Evolutionary conservation across 2,888 invertebrate species (phyloP).

Genomic region (Cerceris ruficornis): DNA sequence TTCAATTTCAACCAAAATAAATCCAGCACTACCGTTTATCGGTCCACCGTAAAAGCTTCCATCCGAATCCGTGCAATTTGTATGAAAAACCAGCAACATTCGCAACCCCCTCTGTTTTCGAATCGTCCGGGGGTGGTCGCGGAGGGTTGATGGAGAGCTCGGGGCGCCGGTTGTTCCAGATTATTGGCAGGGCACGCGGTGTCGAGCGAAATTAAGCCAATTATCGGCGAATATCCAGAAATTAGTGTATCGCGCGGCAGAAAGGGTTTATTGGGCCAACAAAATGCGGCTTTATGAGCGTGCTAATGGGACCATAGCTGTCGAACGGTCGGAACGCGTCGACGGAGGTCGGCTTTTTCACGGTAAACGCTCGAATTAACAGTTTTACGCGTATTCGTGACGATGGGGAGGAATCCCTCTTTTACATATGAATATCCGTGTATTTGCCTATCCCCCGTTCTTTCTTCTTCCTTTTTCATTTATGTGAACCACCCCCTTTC

Average conservation of each 20-base stretch:
- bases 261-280: constrained; percentile 54
- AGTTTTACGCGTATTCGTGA: constrained; percentile 10
- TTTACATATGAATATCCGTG: too few species aligned
- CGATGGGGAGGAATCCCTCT: too few species aligned
- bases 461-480: too few species aligned
- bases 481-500: too few species aligned
- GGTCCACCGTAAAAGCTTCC: too few species aligned
- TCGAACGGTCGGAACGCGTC: constrained; percentile 19
- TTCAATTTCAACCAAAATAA: too few species aligned
- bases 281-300: constrained; percentile 51
- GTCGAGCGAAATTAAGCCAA: constrained; percentile 54
- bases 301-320: constrained; percentile 46
- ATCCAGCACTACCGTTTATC: too few species aligned
- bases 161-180: constrained; percentile 33
- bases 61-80: too few species aligned
- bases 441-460: too few species aligned
- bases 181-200: constrained; percentile 43
- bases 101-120: too few species aligned
- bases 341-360: constrained; percentile 18
- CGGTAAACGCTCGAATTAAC: constrained; percentile 53
- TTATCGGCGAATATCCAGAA: constrained; percentile 62
- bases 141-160: background rate
- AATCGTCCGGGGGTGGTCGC: too few species aligned
- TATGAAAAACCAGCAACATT: too few species aligned
- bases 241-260: constrained; percentile 54